Conservation (phyloP, 2,113 vertebrate species). For the Ptychochromis oligacanthus region DNA sequence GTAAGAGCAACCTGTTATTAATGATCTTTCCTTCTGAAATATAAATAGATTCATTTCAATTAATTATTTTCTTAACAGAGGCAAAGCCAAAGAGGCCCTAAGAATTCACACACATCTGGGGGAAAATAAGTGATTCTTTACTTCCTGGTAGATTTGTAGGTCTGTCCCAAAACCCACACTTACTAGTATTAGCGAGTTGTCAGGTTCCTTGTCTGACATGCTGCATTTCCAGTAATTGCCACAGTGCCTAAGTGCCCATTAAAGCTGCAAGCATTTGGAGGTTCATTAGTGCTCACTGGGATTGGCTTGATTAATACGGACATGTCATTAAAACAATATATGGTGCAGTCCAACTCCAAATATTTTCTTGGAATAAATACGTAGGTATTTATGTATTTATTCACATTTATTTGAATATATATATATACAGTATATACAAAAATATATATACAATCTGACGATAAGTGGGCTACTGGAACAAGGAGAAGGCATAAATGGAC, state of each 20-base stretch:
- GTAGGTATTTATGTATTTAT: no score
- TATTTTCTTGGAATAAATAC: neutral
- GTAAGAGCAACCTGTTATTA: neutral
- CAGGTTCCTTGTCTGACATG: neutral
- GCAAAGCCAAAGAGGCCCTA: no score
- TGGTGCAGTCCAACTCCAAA: neutral
- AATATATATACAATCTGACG: no score
- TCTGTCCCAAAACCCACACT: neutral
- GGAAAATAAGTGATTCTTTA: neutral
- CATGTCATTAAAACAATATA: neutral
- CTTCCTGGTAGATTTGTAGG: neutral
- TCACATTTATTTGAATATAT: no score
- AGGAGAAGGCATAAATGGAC: no score
- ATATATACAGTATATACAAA: no score
- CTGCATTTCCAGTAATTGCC: neutral
- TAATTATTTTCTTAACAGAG: no score
- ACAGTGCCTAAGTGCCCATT: neutral
- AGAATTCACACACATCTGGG: neutral
- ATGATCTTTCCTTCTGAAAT: neutral
- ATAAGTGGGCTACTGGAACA: no score
- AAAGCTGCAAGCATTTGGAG: neutral
- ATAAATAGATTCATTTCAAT: no score
- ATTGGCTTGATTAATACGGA: neutral
- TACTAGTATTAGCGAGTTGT: neutral
- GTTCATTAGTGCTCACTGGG: neutral